These are phyloP conservation scores for Aphaenogaster floridana DNA, from an alignment of 1,140 invertebrate species.

Conservation along the genomic window DNA sequence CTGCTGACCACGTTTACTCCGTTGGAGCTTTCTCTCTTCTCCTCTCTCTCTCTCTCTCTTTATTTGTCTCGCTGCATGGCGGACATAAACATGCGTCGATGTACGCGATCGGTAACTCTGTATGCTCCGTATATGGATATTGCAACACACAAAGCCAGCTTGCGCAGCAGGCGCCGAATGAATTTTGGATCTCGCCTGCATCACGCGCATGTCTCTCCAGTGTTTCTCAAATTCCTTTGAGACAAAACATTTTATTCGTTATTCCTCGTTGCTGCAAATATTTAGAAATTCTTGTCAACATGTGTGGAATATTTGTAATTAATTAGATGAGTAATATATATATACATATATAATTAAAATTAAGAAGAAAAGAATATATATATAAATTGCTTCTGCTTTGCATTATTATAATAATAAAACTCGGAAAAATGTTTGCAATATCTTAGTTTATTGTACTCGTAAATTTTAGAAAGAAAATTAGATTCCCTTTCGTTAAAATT, in stretches of 20 bases:
- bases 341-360: neutral
- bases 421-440: neutral
- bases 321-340: neutral
- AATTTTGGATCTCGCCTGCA: conserved; percentile 68
- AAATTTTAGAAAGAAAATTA: conserved; percentile 2
- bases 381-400: neutral
- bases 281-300: neutral
- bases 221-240: conserved; percentile 57
- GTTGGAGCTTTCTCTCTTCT: neutral
- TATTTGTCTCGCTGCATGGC: conserved; percentile 57
- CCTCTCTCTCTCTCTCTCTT: neutral
- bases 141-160: conserved; percentile 6
- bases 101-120: conserved; percentile 64
- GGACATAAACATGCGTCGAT: conserved; percentile 71
- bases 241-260: neutral
- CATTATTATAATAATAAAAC: neutral
- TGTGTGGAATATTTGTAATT: neutral
- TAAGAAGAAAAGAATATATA: neutral
- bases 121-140: conserved; percentile 54
- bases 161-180: conserved; percentile 52
- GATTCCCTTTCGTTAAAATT: neutral
- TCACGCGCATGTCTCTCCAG: conserved; percentile 47
- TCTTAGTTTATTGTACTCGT: neutral
- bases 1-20: neutral
- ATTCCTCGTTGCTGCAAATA: neutral